These are phyloP conservation scores for Otolemur crassicaudatus DNA, from an alignment of 2,797 vertebrate species.

Conservation along the genomic window DNA sequence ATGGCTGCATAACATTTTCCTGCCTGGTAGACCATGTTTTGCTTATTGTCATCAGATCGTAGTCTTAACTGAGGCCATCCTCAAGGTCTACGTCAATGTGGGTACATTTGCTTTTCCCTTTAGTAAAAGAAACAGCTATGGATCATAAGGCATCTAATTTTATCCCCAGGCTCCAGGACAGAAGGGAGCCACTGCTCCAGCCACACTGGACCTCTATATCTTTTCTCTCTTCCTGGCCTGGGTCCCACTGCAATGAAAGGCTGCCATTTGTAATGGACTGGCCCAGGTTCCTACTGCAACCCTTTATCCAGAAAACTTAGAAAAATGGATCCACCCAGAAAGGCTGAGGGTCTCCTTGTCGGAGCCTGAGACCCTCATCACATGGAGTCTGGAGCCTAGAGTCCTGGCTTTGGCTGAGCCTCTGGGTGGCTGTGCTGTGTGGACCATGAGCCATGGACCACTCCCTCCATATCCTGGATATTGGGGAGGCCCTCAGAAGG, in stretches of 20 bases:
- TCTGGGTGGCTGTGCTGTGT: neutral
- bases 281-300: neutral
- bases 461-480: neutral
- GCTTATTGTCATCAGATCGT: neutral
- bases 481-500: fast-evolving
- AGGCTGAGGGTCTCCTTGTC: neutral
- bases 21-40: neutral
- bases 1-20: neutral
- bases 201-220: neutral
- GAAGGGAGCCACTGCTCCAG: neutral
- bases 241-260: neutral
- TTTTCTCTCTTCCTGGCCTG: neutral
- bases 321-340: neutral
- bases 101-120: neutral
- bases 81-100: neutral
- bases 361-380: neutral
- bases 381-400: neutral
- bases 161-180: neutral
- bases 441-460: neutral
- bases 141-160: neutral
- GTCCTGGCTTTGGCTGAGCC: neutral
- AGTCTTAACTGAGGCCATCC: neutral
- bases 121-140: neutral
- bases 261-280: neutral
- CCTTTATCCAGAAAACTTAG: neutral